Base-by-base conservation (phyloP, 2,888 invertebrate species). In the Halictus quadricinctus region DNA sequence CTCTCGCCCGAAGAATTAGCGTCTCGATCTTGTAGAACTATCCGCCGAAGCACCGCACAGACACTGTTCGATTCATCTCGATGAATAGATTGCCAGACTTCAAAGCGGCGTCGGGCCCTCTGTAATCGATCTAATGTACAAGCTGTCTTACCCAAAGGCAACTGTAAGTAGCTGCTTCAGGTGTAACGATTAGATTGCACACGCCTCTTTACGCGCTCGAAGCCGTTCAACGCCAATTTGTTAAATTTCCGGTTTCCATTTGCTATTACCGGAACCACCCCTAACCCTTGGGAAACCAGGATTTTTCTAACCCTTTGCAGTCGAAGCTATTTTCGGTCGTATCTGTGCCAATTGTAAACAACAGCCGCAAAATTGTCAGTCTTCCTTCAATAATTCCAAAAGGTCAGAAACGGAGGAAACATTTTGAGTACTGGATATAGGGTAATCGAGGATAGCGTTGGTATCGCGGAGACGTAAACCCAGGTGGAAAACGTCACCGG, bases 401-500 rank as follows among this genome's bases (percentile, higher is more conserved):
- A 36, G 36, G 36, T 36, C 36, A 3, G 36, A 36, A 36, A 36
- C 36, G 36, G 36, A 36, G 36, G 5, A 36, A 36, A 36, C 5
- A 36, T 36, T 36, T 36, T 5, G 36, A 36, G 36, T 36, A 36
- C 36, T 5, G 36, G 36, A 1, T 36, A 36, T 5, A 4, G 36
- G 36, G 36, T 36, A 29, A 64, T 64, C 60, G 15, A 29, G 29
- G 29, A 29, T 29, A 8, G 36, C 36, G 36, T 36, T 29, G 18
- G 48, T 64, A 72, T 36, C 29, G 66, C 3, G 8, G 75, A 73
- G 76, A 60, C 72, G 72, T 66, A 73, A 64, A 58, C 60, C 72
- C 73, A 81, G 75, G 79, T 79, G 79, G 66, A 76, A 76, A 85
- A 85, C 54, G 85, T 81, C 85, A 81, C 70, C 60, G 75, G 46